These are phyloP conservation scores for Formicarius rufipectus DNA, from an alignment of 2,113 vertebrate species.

Conservation along the genomic window DNA sequence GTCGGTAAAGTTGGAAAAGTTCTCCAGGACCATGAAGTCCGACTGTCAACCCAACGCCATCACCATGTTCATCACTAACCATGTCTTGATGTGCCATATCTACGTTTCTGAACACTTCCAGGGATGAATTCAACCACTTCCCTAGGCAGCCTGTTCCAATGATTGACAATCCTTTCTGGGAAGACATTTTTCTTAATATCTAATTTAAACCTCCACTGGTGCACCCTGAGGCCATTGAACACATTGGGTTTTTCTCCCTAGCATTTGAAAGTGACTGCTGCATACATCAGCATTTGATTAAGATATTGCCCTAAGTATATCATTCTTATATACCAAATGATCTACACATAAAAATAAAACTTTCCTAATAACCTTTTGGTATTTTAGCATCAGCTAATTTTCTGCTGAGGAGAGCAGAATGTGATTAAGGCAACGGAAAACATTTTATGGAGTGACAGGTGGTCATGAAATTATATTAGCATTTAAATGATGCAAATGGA, in stretches of 20 bases:
- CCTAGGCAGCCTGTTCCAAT: not conserved
- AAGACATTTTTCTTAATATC: not conserved
- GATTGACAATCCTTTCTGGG: not conserved
- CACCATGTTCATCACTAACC: not conserved
- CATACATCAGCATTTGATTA: constrained; percentile 44
- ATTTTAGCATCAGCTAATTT: constrained; percentile 69
- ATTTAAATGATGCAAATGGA: constrained; percentile 73
- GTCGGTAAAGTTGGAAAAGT: not conserved
- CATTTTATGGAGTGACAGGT: constrained; percentile 74
- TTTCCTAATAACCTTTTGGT: constrained; percentile 54
- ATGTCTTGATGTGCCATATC: too few species aligned
- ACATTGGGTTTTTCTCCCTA: not conserved
- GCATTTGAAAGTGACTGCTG: constrained; percentile 3
- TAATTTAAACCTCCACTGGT: not conserved
- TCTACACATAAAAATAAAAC: constrained; percentile 45
- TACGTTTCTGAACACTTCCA: not conserved
- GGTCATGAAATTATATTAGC: constrained; percentile 74
- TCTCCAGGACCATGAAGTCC: not conserved
- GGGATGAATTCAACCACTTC: not conserved
- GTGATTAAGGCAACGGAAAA: constrained; percentile 69
- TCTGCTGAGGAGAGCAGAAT: constrained; percentile 72
- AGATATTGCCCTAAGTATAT: constrained; percentile 41
- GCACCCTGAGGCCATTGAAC: not conserved
- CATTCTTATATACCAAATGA: not conserved
- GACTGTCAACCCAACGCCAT: not conserved